phyloP scores from a whole-genome alignment of 2,797 vertebrate genomes.

The Helostoma temminkii region DNA sequence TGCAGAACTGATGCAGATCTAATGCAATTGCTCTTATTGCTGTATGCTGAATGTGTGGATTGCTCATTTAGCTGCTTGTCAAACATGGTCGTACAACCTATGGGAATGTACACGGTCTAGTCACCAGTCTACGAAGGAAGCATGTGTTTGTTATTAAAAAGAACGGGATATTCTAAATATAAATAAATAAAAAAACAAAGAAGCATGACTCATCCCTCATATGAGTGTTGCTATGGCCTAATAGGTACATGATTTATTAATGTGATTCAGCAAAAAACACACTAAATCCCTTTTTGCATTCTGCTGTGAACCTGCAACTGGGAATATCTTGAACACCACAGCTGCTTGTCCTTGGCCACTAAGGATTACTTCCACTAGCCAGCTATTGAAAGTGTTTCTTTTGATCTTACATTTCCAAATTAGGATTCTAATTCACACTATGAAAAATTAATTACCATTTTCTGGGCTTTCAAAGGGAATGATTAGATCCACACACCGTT shows the following conservation, averaged over 20 bases:
- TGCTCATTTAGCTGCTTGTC: constrained; percentile 60
- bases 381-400: constrained; percentile 85
- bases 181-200: constrained; percentile 22
- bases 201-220: constrained; percentile 45
- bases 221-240: constrained; percentile 43
- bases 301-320: constrained; percentile 64
- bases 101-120: constrained; percentile 19
- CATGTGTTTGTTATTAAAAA: constrained; percentile 5
- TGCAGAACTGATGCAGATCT: constrained; percentile 51
- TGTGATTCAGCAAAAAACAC: constrained; percentile 59
- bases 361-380: constrained; percentile 84
- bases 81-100: constrained; percentile 21
- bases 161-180: constrained; percentile 1
- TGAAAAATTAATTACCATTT: constrained; percentile 92
- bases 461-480: constrained; percentile 88
- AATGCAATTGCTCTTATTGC: constrained; percentile 44
- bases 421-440: constrained; percentile 91
- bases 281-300: constrained; percentile 51
- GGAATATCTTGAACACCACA: constrained; percentile 58
- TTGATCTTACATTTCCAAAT: constrained; percentile 92
- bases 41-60: constrained; percentile 25
- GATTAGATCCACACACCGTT: constrained; percentile 70
- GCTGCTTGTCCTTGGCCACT: constrained; percentile 69
- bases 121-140: constrained; percentile 7
- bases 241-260: constrained; percentile 62